phyloP scores from a whole-genome alignment of 2,888 invertebrate species.

The Dicyrtoma fusca region DNA sequence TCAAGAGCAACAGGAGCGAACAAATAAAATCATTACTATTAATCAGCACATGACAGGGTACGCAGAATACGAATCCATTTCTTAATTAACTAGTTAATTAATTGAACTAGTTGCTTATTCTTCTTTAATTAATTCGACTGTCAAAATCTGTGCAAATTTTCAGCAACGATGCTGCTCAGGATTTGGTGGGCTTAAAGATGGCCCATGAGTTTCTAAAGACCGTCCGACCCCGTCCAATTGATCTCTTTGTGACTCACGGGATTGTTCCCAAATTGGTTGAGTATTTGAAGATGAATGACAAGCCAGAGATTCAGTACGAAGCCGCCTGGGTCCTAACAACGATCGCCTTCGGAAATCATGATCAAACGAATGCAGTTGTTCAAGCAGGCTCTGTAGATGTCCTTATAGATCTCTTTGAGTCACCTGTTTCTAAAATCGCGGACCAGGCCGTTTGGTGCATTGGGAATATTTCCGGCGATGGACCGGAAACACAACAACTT shows the following conservation, averaged over 20 bases:
- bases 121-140: neutral
- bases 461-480: slow-evolving; percentile 32
- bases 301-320: slow-evolving; percentile 22
- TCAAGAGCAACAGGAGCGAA: slow-evolving; percentile 14
- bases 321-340: slow-evolving; percentile 22
- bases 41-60: slow-evolving; percentile 17
- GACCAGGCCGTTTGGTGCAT: slow-evolving; percentile 32
- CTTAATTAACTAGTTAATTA: neutral
- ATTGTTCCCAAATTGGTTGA: slow-evolving; percentile 23
- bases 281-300: slow-evolving; percentile 15
- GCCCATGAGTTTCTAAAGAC: slow-evolving; percentile 26
- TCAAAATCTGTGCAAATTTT: too few relatives aligned
- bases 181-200: slow-evolving; percentile 22
- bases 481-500: slow-evolving; percentile 9
- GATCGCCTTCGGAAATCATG: slow-evolving; percentile 22
- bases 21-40: slow-evolving; percentile 2
- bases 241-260: slow-evolving; percentile 19
- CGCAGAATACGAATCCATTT: neutral
- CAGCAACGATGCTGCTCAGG: slow-evolving; percentile 7
- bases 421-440: slow-evolving; percentile 4
- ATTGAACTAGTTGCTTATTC: too few relatives aligned
- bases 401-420: slow-evolving; percentile 12
- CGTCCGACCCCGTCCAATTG: slow-evolving; percentile 20
- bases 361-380: slow-evolving; percentile 19
- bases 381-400: slow-evolving; percentile 25